Base-by-base conservation (phyloP, 2,888 invertebrate genomes). In the Drosophila cognata region DNA sequence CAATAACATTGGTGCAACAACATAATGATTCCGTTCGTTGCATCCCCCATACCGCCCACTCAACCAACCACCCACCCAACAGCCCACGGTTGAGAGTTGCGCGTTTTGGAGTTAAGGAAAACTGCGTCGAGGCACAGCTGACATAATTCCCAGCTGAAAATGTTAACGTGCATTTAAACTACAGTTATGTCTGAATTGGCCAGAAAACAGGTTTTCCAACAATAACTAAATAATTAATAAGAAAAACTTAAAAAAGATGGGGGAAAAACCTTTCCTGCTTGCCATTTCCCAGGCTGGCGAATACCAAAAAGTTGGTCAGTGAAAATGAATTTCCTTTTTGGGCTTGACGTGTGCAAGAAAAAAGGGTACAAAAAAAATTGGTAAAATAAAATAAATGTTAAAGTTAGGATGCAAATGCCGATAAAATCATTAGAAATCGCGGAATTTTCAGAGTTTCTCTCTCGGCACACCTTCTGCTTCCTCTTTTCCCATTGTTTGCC, bases 101-200 rank as follows among this genome's bases (percentile, higher is more conserved):
- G 74, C 68, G 74, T 74, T 62, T 64, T 33, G 38, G 43, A 46
- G 66, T 63, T 68, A 63, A 79, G 80, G 76, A 79, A 79, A 75
- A 61, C 59, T 55, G 31, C 52, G 43, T 28, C 25, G 35, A 28
- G 10, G n/a, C 51, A 76, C 51, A 76, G 81, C 86, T 85, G 88
- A 83, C 85, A 85, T 88, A 83, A 83, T 85, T 85, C 85, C 85
- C 85, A 86, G 73, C 46, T 84, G 76, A 88, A 85, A 85, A 85
- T 85, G 83, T 85, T 88, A 88, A 85, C 81, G 66, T 79, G 71
- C 71, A 83, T 79, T 81, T 73, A 77, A 77, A 67, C 84, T 74
- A 88, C 83, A 79, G 86, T 75, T 85, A 77, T 83, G 88, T 86
- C 88, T 88, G 86, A 85, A 85, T 88, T 88, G 84, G 62, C 64